Conservation (phyloP, 2,888 invertebrate species). For the Clanis bilineata region DNA sequence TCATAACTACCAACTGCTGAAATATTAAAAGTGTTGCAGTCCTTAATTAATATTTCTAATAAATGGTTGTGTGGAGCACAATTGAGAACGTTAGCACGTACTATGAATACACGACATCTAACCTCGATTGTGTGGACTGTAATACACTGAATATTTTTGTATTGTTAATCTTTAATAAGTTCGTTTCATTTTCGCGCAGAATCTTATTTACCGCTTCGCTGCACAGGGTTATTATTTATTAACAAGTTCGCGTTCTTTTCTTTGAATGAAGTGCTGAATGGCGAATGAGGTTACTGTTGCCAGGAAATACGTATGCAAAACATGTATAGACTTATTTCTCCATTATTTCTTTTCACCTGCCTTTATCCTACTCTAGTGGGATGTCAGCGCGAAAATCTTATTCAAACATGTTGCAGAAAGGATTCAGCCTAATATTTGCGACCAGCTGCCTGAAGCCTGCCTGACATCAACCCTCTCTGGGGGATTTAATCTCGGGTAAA, state of each 20-base stretch:
- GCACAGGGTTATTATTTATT: constrained; percentile 53
- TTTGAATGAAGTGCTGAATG: constrained; percentile 54
- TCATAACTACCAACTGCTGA: too few relatives aligned
- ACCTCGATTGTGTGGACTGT: neutral
- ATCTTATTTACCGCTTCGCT: constrained; percentile 50
- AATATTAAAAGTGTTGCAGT: too few relatives aligned
- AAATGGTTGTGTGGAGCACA: neutral
- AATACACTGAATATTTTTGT: neutral
- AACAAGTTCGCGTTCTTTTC: constrained; percentile 52
- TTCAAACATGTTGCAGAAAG: too few relatives aligned
- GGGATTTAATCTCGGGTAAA: too few relatives aligned
- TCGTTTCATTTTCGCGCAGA: constrained; percentile 39
- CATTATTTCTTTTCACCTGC: too few relatives aligned
- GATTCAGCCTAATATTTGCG: too few relatives aligned
- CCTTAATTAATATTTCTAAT: neutral
- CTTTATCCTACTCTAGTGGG: too few relatives aligned
- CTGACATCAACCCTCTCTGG: too few relatives aligned
- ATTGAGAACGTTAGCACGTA: neutral
- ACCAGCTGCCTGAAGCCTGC: too few relatives aligned
- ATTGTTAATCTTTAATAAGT: constrained; percentile 43
- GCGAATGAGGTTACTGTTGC: constrained; percentile 33
- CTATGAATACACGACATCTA: neutral
- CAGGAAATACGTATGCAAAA: constrained; percentile 2
- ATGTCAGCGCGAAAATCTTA: too few relatives aligned
- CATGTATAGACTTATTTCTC: neutral